A percentile compares a stretch with the other conserved stretches of the same genome.
These are phyloP conservation scores for Parnassius orleans DNA, from an alignment of 2,888 invertebrate species.

Conservation along the genomic window DNA sequence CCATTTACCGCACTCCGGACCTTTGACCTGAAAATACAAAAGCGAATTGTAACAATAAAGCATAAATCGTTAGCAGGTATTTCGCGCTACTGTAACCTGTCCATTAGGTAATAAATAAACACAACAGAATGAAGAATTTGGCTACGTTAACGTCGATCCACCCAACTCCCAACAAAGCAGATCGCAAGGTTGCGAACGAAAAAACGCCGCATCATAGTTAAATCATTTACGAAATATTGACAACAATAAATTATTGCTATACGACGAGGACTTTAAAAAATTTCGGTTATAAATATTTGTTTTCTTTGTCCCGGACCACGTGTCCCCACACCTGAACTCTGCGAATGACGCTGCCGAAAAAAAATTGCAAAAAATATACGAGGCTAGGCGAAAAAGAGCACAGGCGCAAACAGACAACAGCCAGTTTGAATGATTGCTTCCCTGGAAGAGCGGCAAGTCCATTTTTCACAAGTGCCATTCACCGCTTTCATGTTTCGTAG, in stretches of 20 bases:
- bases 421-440: constrained; percentile 81
- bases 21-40: constrained; percentile 27
- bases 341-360: constrained; percentile 74
- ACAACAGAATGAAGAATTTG: constrained; percentile 62
- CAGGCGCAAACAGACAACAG: constrained; percentile 79
- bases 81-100: constrained; percentile 60
- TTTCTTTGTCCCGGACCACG: constrained; percentile 77
- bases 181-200: constrained; percentile 53
- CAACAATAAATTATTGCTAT: constrained; percentile 72
- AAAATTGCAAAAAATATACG: constrained; percentile 68
- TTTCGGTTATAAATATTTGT: constrained; percentile 79
- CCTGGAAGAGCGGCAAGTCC: constrained; percentile 80
- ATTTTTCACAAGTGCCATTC: constrained; percentile 82
- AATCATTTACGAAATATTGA: constrained; percentile 81
- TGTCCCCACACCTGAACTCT: constrained; percentile 79
- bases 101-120: constrained; percentile 75
- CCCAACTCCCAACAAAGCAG: constrained; percentile 60
- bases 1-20: constrained; percentile 15
- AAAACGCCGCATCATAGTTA: constrained; percentile 75
- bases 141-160: constrained; percentile 58
- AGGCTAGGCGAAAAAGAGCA: constrained; percentile 73
- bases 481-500: constrained; percentile 74
- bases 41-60: constrained; percentile 22
- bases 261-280: constrained; percentile 73
- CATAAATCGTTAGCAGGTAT: constrained; percentile 36